A percentile compares a stretch with the other conserved stretches of the same genome.
phyloP scores from a whole-genome alignment of 35 echinoderm and acorn worm species.

The Apostichopus californicus region DNA sequence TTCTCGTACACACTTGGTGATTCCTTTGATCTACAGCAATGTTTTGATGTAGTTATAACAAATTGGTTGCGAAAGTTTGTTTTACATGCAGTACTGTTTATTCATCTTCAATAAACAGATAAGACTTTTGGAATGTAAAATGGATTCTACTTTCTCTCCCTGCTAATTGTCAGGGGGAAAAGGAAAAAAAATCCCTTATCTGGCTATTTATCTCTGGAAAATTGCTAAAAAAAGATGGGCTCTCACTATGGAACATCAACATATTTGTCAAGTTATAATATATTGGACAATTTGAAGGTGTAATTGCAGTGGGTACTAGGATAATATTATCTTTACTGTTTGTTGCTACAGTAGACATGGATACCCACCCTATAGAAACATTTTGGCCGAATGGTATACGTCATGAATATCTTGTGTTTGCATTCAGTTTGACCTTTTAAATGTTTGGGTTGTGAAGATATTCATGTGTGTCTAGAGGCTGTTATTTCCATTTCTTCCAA shows the following conservation, averaged over 20 bases:
- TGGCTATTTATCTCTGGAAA: not conserved
- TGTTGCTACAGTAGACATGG: not conserved
- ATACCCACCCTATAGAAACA: too few species aligned
- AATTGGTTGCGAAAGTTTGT: conserved; percentile 25
- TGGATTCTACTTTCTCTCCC: not conserved
- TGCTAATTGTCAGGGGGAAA: not conserved
- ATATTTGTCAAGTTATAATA: conserved; percentile 11
- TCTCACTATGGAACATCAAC: conserved; percentile 8
- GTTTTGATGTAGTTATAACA: conserved; percentile 40
- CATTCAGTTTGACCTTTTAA: too few species aligned
- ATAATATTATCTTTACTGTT: not conserved
- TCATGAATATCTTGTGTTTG: too few species aligned
- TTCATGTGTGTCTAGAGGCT: too few species aligned
- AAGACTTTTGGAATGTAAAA: not conserved
- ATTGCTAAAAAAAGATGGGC: not conserved
- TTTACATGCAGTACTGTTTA: conserved; percentile 34
- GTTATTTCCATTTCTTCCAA: too few species aligned
- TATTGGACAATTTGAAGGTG: not conserved
- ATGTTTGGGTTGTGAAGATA: too few species aligned
- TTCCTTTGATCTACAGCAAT: conserved; percentile 36
- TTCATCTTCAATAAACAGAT: conserved; percentile 29
- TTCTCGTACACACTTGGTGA: not conserved
- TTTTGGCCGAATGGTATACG: too few species aligned
- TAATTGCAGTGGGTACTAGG: not conserved
- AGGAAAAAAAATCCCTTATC: not conserved